Percentiles rank a stretch among this genome's conserved stretches.
Conservation (phyloP, 2,797 vertebrate species). For the Smutsia temminckii region DNA sequence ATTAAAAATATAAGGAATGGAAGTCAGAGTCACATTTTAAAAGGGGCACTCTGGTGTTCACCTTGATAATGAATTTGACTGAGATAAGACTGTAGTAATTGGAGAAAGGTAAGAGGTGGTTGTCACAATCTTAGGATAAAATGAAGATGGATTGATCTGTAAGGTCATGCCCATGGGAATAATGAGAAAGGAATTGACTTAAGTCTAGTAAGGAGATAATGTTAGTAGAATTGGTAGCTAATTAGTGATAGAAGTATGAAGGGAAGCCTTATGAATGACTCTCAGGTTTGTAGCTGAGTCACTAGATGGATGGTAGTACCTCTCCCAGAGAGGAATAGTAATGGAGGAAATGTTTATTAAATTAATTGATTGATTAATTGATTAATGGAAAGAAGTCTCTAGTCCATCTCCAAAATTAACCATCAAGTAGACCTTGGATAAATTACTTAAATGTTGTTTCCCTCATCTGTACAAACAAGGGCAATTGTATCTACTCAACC, state of each 20-base stretch:
- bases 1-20: neutral
- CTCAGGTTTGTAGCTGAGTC: neutral
- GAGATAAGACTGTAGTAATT: neutral
- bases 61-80: neutral
- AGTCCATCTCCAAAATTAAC: neutral
- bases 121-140: neutral
- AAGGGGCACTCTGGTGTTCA: neutral
- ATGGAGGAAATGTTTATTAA: neutral
- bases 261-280: neutral
- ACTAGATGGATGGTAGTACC: neutral
- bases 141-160: neutral
- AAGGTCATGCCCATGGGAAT: neutral
- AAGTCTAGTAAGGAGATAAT: neutral
- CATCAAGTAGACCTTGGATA: neutral
- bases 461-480: neutral
- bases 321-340: neutral
- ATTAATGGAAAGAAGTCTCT: neutral
- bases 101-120: neutral
- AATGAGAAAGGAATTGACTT: neutral
- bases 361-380: neutral
- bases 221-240: neutral
- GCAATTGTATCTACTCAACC: neutral
- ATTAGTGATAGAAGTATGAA: neutral
- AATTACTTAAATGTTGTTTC: neutral
- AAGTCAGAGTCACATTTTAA: neutral